Base-by-base conservation (phyloP, 2,113 vertebrate genomes). In the Melozone crissalis region DNA sequence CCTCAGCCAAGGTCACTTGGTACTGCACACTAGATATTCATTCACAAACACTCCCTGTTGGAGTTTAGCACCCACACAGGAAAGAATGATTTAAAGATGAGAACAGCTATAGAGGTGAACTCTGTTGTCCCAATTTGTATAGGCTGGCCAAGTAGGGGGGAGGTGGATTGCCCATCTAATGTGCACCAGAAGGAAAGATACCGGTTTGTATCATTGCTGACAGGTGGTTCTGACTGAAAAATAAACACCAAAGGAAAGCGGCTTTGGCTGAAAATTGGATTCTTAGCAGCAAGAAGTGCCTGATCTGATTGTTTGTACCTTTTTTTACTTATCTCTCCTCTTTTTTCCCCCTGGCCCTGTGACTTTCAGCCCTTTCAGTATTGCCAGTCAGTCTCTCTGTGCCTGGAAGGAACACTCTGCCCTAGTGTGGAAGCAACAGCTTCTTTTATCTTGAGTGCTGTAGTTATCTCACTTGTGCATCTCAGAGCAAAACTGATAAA, bases 261-360 rank as follows among this genome's bases (percentile, higher is more conserved):
- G 9, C 16, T 86, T 43, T 55, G 63, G 43, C 47, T 63, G 69
- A 68, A 89, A 72, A 75, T 44, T n/a, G 21, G 31, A 54, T 95
- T 96, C 22, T 57, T 15, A 35, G 47, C 5, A 3, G 57, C 77
- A 31, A 57, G 30, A 87, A 66, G 28, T 58, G 14, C 21, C 52
- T 59, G 22, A n/a, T 93, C 20, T 80, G 54, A 37, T 49, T 62
- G 39, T 51, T 84, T 46, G 18, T 44, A 46, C 7, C 18, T 27
- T 66, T 31, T 62, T 76, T 65, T 21, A 44, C 51, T 35, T 61
- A 11, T 47, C 23, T 84, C 30, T 72, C 23, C 4, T 67, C 22
- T 37, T 37, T 35, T 33, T 22, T 5, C 9, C 22, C 28, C 6
- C 10, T 0, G 0, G 1, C 49, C 9, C 57, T 81, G 46, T 74